These are phyloP conservation scores for Meandrina meandrites DNA, from an alignment of 92 coral and sea anemone species.

Conservation along the genomic window DNA sequence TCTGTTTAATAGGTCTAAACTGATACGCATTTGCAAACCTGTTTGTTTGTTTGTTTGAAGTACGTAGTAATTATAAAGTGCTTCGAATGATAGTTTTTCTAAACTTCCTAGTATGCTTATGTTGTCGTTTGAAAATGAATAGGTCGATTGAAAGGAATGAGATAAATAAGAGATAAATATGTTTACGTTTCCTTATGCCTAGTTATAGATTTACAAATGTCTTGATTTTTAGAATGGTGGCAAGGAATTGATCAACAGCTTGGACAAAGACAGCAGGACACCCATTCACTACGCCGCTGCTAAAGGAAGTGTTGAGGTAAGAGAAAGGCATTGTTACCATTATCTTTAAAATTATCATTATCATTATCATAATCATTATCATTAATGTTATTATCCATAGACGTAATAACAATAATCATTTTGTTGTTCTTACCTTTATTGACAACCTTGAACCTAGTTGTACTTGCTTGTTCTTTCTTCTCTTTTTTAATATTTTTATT, in stretches of 20 bases:
- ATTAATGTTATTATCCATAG: too few species aligned
- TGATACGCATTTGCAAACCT: background rate
- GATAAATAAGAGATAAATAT: background rate
- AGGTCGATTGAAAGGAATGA: background rate
- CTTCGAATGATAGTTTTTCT: too few species aligned
- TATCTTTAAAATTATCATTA: too few species aligned
- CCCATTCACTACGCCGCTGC: slow-evolving; percentile 84
- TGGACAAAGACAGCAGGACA: slow-evolving; percentile 68
- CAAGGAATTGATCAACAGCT: slow-evolving; percentile 51
- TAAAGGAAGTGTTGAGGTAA: slow-evolving; percentile 74
- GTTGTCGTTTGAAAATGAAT: background rate
- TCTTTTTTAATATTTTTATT: too few species aligned
- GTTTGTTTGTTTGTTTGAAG: too few species aligned
- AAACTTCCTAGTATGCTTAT: too few species aligned
- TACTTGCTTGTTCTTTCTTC: background rate
- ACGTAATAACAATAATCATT: background rate
- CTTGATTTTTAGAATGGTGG: slow-evolving; percentile 56
- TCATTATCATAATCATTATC: too few species aligned
- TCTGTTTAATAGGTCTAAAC: too few species aligned
- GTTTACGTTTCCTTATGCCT: too few species aligned
- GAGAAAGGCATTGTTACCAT: background rate
- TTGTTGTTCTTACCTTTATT: background rate
- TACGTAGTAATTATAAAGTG: too few species aligned
- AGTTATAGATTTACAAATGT: background rate
- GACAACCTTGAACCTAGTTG: too few species aligned